Base-by-base conservation (phyloP, 2,113 vertebrate species). In the Lucifuga dentata region DNA sequence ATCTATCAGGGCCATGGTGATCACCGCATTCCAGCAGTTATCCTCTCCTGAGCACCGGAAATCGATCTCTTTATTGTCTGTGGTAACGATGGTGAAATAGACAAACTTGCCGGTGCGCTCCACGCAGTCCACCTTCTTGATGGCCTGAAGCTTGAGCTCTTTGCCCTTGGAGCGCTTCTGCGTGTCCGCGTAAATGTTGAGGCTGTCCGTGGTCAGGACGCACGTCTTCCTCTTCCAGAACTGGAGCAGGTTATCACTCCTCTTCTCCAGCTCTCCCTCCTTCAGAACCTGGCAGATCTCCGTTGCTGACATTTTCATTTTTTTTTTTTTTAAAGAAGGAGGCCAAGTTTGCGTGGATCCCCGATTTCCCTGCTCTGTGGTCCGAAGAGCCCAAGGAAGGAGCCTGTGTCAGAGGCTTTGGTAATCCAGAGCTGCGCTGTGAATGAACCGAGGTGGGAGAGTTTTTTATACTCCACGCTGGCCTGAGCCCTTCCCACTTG, bases 81-180 rank as follows among this genome's bases (percentile, higher is more conserved):
- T 96, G 81, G 97, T 99, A 33, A 99, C 97, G 76, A 99, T 95
- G 84, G 97, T 98, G 93, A 98, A 99, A 88, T 98, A 99, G 85
- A 98, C 92, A 91, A 97, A 96, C 84, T 95, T 98, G 85, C 94
- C 94, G 39, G 95, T 98, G 88, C 94, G 94, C 93, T 98, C 96
- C 92, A 99, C 97, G 80, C 96, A 97, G 91, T 99, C 97, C 90
- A 99, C 93, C 73, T 96, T 98, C 85, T 91, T 92, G 81, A 98
- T 95, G 86, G 92, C 91, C 89, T 95, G 94, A 85, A 98, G 95
- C 72, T 95, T 93, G 50, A 98, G 92, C 90, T 97, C 95, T 85
- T 97, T 98, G 93, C 89, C 88, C 61, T 89, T 92, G 78, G 89
- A 87, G 75, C 93, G 93, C 88, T 94, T 95, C 84, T 94, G 94